These are phyloP conservation scores for Chelon labrosus DNA, from an alignment of 2,797 vertebrate genomes.

Conservation along the genomic window DNA sequence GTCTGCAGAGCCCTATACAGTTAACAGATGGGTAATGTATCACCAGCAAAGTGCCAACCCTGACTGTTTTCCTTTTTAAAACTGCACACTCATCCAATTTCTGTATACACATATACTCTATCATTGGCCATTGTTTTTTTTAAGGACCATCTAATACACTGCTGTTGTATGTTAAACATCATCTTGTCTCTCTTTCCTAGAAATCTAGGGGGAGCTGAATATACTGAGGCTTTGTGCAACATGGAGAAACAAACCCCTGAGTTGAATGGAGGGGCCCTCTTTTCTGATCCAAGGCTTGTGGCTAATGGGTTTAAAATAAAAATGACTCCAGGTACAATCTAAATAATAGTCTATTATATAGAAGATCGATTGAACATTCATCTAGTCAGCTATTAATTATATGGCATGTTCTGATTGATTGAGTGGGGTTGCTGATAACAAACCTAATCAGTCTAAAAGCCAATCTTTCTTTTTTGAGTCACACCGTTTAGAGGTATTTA, in stretches of 20 bases:
- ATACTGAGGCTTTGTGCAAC: constrained; percentile 84
- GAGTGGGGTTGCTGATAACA: too few relatives aligned
- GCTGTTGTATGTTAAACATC: constrained; percentile 3
- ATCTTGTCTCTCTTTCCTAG: constrained; percentile 70
- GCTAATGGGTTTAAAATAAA: constrained; percentile 94
- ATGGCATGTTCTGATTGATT: neutral
- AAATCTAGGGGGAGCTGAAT: constrained; percentile 86
- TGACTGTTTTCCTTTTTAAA: constrained; percentile 32
- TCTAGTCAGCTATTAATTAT: neutral
- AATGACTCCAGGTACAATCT: constrained; percentile 88
- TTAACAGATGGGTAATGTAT: constrained; percentile 92
- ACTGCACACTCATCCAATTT: constrained; percentile 28
- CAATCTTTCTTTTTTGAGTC: constrained; percentile 52
- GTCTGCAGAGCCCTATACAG: constrained; percentile 89
- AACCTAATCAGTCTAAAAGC: constrained; percentile 45
- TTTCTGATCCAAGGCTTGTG: constrained; percentile 91
- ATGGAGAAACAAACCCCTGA: constrained; percentile 86
- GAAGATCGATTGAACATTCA: neutral
- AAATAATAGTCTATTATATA: neutral
- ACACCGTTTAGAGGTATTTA: constrained; percentile 77
- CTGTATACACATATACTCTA: constrained; percentile 4
- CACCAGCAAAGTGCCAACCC: constrained; percentile 34
- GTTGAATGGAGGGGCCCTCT: constrained; percentile 77
- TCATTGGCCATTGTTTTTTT: neutral
- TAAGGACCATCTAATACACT: neutral